These are phyloP conservation scores for Crepidodera aurea DNA, from an alignment of 2,888 invertebrate species.

Conservation along the genomic window DNA sequence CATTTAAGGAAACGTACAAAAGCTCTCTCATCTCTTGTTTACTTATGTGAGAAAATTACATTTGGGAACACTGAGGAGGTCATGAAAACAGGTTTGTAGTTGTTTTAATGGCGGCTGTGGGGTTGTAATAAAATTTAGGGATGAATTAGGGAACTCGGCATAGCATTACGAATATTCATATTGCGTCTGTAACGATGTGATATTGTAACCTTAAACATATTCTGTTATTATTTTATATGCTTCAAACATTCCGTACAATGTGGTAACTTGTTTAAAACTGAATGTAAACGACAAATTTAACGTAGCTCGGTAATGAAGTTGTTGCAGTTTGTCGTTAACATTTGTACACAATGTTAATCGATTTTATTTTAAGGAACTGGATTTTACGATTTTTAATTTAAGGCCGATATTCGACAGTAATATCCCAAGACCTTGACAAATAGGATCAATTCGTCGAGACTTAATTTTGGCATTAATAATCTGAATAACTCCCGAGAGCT, in stretches of 20 bases:
- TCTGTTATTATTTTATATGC: conserved; percentile 9
- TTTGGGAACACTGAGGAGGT: conserved; percentile 12
- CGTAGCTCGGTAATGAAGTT: too few species aligned
- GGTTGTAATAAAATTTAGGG: conserved; percentile 19
- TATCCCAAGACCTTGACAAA: too few species aligned
- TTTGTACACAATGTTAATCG: too few species aligned
- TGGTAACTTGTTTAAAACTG: conserved; percentile 2
- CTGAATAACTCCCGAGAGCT: too few species aligned
- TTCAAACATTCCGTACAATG: neutral
- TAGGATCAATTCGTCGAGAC: too few species aligned
- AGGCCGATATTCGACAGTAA: too few species aligned
- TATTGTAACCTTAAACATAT: conserved; percentile 2
- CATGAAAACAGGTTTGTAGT: conserved; percentile 23
- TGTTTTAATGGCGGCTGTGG: conserved; percentile 19
- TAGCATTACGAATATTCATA: conserved; percentile 10
- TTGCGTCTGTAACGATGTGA: neutral
- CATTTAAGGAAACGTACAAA: conserved; percentile 4
- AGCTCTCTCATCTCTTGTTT: conserved; percentile 22
- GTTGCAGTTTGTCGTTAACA: too few species aligned
- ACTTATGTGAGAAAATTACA: conserved; percentile 24
- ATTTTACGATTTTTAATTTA: too few species aligned
- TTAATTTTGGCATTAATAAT: too few species aligned
- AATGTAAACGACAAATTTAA: too few species aligned
- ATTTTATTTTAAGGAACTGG: too few species aligned
- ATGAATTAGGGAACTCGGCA: conserved; percentile 22